Conservation (phyloP, 2,797 vertebrate species). For the Galaxias olidus region DNA sequence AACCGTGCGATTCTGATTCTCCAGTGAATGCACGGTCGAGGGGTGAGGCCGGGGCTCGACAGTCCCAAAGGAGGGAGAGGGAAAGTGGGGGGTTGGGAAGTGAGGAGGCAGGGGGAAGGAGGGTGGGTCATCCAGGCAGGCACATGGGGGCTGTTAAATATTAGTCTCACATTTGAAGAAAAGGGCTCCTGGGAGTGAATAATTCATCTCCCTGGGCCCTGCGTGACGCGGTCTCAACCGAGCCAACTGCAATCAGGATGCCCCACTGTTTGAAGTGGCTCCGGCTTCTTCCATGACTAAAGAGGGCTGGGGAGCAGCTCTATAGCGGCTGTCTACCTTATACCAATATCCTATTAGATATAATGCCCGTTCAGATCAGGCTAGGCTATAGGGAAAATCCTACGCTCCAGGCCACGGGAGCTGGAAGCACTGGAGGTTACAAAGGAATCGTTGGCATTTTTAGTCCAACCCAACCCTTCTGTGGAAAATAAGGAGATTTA, state of each 20-base stretch:
- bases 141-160: conserved; percentile 77
- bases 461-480: conserved; percentile 27
- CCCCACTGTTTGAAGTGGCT: conserved; percentile 80
- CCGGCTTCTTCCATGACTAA: conserved; percentile 79
- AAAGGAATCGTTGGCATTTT: conserved; percentile 67
- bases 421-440: conserved; percentile 84
- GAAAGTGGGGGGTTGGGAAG: conserved; percentile 13
- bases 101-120: conserved; percentile 51
- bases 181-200: conserved; percentile 65
- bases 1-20: conserved; percentile 37
- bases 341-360: conserved; percentile 80
- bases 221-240: conserved; percentile 69
- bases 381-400: conserved; percentile 78
- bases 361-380: conserved; percentile 83
- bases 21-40: conserved; percentile 47
- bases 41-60: conserved; percentile 47
- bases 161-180: conserved; percentile 68
- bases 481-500: conserved; percentile 4
- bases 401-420: conserved; percentile 79
- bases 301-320: conserved; percentile 75
- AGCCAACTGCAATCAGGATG: conserved; percentile 65
- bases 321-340: conserved; percentile 77
- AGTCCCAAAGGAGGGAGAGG: conserved; percentile 22
- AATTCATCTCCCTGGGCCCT: conserved; percentile 63
- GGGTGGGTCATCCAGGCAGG: conserved; percentile 44